Percentiles rank a stretch among this genome's conserved stretches.
Conservation (phyloP, 2,888 invertebrate genomes). For the Tipula unca region DNA sequence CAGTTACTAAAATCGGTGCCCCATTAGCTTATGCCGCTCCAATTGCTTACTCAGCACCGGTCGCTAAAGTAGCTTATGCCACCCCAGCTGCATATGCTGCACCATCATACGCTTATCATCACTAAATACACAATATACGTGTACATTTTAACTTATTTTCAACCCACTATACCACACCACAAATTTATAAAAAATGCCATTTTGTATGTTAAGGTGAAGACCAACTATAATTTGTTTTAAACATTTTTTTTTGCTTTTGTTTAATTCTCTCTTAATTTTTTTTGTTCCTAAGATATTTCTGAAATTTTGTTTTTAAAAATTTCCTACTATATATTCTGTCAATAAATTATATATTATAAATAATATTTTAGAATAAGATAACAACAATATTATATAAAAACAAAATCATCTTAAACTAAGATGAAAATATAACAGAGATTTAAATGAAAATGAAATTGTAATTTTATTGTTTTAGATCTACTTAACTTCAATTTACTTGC, state of each 20-base stretch:
- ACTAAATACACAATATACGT: not conserved
- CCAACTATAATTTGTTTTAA: not conserved
- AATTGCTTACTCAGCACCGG: slow-evolving; percentile 21
- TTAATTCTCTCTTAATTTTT: not conserved
- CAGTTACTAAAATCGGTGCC: slow-evolving; percentile 20
- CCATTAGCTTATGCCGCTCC: slow-evolving; percentile 24
- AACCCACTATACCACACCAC: not conserved
- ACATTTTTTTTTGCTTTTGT: not conserved
- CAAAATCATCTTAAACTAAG: not conserved
- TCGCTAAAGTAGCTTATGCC: slow-evolving; percentile 23
- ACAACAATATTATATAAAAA: too few relatives aligned
- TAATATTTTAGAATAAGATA: not conserved
- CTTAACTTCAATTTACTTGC: too few relatives aligned
- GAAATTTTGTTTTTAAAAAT: not conserved
- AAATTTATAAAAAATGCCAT: not conserved
- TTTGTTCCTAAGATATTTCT: not conserved
- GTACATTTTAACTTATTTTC: not conserved
- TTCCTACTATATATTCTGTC: not conserved
- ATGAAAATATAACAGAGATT: not conserved
- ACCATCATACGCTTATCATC: slow-evolving; percentile 16
- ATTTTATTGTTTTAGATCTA: not conserved
- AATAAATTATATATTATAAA: not conserved
- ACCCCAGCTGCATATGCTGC: slow-evolving; percentile 20
- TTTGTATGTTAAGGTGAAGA: not conserved
- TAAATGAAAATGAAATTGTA: not conserved